Base-by-base conservation (phyloP, 2,113 vertebrate genomes). In the Cynoglossus semilaevis region DNA sequence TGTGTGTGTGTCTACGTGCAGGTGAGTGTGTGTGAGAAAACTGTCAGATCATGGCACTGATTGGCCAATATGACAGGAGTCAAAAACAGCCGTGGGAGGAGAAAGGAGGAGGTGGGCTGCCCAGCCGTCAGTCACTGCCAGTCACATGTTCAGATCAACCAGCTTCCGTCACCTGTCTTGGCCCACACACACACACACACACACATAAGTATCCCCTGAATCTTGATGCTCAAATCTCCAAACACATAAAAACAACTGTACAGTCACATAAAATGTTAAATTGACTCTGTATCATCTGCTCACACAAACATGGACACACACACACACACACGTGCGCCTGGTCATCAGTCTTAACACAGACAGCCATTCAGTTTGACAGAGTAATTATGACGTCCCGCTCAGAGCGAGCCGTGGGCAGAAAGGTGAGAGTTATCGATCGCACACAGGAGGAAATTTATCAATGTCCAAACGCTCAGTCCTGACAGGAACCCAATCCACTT, bases 381-480 rank as follows among this genome's bases (percentile, higher is more conserved):
- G 93, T 96, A 96, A 96, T 97, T 96, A 96, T 53, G 93, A 92
- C 86, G 89, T 91, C 88, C 85, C 84, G 85, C 88, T 92, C 90
- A 74, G 80, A 72, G 79, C 77, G 83, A 80, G 83, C 91, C 89
- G 85, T 83, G 83, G 59, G 59, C 91, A 72, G 85, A 91, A 66
- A 88, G 85, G 90, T 86, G 88, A 89, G 75, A 93, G 91, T 92
- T 96, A 96, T 97, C 92, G 94, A 96, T 96, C 91, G 90, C 86
- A 88, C 89, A 88, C 88, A 83, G 90, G 74, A 90, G 90, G 93
- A 94, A 93, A 97, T 97, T 95, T 94, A 96, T 97, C 95, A 96
- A 92, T 93, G 94, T 96, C 94, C 91, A 74, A 84, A 74, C 73
- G 76, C 81, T 91, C 88, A 64, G 57, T 86, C 89, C 73, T 51